Percentiles rank a stretch among this genome's conserved stretches.
phyloP scores from a whole-genome alignment of 2,797 vertebrate genomes.

The Sciurus carolinensis region DNA sequence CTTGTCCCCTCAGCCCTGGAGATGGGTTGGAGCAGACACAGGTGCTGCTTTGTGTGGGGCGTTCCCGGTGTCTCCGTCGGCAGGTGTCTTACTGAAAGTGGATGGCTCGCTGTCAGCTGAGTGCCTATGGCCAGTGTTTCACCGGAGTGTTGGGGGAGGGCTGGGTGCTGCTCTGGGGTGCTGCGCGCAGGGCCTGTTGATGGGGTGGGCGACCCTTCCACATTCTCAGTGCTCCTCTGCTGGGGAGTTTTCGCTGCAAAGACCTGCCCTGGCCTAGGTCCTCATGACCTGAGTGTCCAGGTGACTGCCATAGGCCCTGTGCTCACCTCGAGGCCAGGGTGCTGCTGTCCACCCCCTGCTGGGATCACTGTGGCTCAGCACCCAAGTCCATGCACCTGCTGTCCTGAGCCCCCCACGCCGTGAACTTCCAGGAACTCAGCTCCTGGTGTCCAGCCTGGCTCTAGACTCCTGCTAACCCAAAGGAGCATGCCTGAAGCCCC shows the following conservation, averaged over 20 bases:
- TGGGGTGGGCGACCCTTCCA: neutral
- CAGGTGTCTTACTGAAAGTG: neutral
- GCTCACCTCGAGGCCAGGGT: neutral
- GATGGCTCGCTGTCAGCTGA: neutral
- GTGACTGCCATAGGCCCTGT: too few species aligned
- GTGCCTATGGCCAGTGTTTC: neutral
- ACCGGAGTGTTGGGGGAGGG: neutral
- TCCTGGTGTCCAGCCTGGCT: neutral
- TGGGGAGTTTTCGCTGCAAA: neutral
- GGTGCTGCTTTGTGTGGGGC: neutral
- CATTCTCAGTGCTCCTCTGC: neutral
- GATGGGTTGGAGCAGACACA: too few species aligned
- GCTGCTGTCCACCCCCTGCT: neutral
- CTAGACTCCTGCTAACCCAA: neutral
- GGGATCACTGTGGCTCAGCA: neutral
- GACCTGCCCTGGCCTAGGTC: neutral
- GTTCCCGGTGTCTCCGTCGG: neutral
- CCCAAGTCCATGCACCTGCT: neutral
- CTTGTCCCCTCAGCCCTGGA: neutral
- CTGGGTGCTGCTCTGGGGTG: neutral
- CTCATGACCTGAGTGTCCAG: neutral
- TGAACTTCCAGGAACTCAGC: neutral
- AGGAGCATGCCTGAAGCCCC: neutral
- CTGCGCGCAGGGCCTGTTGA: neutral
- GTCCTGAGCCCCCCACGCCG: neutral